Percentiles rank a stretch among this genome's conserved stretches.
phyloP scores from a whole-genome alignment of 2,797 vertebrate genomes.

The Parauchenoglanis punctatus region DNA sequence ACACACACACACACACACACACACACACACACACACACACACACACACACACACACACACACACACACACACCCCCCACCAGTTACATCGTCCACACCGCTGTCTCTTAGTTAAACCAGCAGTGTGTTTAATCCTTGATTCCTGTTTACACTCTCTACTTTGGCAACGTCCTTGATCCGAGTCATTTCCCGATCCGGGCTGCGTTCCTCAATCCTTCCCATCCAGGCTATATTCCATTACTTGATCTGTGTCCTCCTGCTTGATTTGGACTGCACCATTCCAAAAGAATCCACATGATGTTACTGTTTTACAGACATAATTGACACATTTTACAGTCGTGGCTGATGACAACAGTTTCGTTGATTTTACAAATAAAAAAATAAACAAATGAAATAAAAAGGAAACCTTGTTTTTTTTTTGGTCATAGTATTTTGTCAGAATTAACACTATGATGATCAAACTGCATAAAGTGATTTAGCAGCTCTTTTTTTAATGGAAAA shows the following conservation, averaged over 20 bases:
- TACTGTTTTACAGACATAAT: background rate
- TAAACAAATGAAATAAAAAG: no score
- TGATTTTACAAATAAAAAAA: no score
- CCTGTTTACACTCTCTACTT: background rate
- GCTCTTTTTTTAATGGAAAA: no score
- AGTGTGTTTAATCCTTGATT: background rate
- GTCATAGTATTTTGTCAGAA: background rate
- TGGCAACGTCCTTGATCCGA: background rate
- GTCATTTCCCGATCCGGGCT: background rate
- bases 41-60: background rate
- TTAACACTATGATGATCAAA: background rate
- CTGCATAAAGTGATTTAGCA: background rate
- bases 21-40: no score
- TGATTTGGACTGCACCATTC: no score
- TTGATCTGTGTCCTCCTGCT: background rate
- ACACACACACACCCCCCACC: background rate
- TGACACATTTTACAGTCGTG: background rate
- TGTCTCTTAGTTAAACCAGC: background rate
- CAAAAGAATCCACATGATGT: background rate
- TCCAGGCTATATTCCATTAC: background rate
- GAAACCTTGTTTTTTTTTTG: background rate
- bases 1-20: no score
- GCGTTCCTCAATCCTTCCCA: background rate
- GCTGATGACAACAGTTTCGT: background rate
- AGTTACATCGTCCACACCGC: background rate